Conservation (phyloP, 1,140 invertebrate species). For the Trachymyrmex cornetzi region DNA sequence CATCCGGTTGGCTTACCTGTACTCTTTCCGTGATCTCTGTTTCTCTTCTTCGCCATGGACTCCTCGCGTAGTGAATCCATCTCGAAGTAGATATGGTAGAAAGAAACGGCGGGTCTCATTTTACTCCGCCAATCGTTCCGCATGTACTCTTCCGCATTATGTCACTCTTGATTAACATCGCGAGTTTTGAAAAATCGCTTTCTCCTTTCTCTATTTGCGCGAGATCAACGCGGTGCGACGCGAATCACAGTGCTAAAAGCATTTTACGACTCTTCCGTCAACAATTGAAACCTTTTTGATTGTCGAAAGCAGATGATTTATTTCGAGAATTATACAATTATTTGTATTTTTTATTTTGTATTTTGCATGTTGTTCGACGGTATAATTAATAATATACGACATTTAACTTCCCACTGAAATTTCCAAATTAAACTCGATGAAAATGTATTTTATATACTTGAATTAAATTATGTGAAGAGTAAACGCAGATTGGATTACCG, state of each 20-base stretch:
- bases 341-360: not conserved
- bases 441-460: not conserved
- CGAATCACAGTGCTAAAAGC: not conserved
- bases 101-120: conserved; percentile 33
- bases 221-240: not conserved
- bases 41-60: not conserved
- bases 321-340: not conserved
- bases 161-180: conserved; percentile 60
- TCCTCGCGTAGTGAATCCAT: conserved; percentile 10
- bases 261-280: not conserved
- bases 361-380: not conserved
- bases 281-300: not conserved
- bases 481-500: conserved; percentile 14
- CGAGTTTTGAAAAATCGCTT: conserved; percentile 30
- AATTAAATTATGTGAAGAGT: conserved; percentile 25
- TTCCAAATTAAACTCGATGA: not conserved
- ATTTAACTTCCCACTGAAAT: not conserved
- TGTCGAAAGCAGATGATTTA: not conserved
- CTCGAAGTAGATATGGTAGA: not conserved
- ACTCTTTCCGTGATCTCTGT: conserved; percentile 27
- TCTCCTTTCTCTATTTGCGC: conserved; percentile 9
- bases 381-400: not conserved
- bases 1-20: conserved; percentile 39
- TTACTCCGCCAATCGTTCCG: conserved; percentile 11
- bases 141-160: conserved; percentile 16